Percentiles rank a stretch among this genome's conserved stretches.
Conservation (phyloP, 2,888 invertebrate species). For the Ennomos fuscantarius region DNA sequence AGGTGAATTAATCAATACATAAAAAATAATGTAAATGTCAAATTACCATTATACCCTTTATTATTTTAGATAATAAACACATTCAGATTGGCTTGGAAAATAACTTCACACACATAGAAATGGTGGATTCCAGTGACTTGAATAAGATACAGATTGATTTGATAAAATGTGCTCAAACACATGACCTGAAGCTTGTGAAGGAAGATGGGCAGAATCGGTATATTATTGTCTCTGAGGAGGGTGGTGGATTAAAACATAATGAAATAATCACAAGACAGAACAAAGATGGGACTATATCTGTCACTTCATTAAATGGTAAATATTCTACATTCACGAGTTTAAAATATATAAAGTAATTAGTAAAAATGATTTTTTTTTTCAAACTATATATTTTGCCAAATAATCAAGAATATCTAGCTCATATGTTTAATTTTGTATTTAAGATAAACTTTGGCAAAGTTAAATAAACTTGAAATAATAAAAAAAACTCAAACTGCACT, state of each 20-base stretch:
- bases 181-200: conserved; percentile 65
- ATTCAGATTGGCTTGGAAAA: conserved; percentile 12
- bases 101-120: conserved; percentile 32
- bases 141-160: conserved; percentile 67
- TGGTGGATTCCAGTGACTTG: conserved; percentile 44
- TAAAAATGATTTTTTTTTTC: no score
- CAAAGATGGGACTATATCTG: conserved; percentile 74
- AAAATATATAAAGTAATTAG: no score
- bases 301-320: conserved; percentile 67
- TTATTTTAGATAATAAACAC: conserved; percentile 18
- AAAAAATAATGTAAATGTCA: no score
- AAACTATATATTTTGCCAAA: no score
- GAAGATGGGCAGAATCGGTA: conserved; percentile 60
- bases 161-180: conserved; percentile 56
- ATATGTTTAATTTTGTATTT: no score
- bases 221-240: conserved; percentile 61
- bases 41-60: neutral
- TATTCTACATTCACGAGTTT: neutral
- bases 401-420: neutral
- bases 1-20: no score
- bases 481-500: no score
- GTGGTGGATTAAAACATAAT: conserved; percentile 45
- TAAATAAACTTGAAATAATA: no score
- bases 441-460: no score
- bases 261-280: conserved; percentile 73